phyloP scores from a whole-genome alignment of 2,113 vertebrate genomes.

The Indicator indicator region DNA sequence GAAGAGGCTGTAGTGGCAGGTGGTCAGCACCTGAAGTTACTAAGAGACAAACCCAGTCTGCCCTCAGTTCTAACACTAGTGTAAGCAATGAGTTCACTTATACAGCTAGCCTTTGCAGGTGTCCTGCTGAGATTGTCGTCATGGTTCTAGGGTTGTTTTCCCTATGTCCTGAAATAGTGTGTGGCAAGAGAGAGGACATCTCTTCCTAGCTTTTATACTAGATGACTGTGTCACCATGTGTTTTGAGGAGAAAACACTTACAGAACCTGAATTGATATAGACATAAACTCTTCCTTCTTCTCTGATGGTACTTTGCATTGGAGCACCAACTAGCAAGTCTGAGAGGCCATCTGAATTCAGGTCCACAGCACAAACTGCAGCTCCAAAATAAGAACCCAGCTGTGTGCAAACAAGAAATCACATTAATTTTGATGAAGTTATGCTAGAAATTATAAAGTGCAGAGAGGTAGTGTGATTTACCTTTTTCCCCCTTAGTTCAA shows the following conservation, averaged over 20 bases:
- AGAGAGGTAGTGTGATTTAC: conserved; percentile 66
- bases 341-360: conserved; percentile 92
- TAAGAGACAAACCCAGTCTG: neutral
- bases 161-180: neutral
- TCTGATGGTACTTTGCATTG: conserved; percentile 85
- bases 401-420: conserved; percentile 49
- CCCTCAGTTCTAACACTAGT: neutral
- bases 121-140: neutral
- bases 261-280: conserved; percentile 90
- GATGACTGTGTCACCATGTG: rapidly evolving
- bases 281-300: conserved; percentile 95
- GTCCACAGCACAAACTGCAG: conserved; percentile 89
- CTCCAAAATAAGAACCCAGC: conserved; percentile 96
- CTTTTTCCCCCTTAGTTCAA: conserved; percentile 85
- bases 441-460: neutral
- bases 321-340: conserved; percentile 93
- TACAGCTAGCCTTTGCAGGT: neutral
- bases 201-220: neutral
- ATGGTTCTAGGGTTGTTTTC: neutral
- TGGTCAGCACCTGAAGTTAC: neutral
- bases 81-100: neutral
- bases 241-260: conserved; percentile 72
- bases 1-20: neutral
- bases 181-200: neutral
- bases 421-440: neutral